Base-by-base conservation (phyloP, 2,888 invertebrate species). In the Philaethria dido region DNA sequence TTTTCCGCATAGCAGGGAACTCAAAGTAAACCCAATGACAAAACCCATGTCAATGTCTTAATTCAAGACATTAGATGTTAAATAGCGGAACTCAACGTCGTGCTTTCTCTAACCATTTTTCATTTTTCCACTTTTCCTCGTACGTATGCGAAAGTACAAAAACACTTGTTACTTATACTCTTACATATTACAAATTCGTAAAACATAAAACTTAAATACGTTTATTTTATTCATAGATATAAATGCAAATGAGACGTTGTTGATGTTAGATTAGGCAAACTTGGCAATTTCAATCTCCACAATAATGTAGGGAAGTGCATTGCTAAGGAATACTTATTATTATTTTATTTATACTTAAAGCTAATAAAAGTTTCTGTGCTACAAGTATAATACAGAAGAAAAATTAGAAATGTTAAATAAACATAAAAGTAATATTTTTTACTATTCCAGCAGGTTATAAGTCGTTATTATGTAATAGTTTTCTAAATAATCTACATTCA, bases 251-350 rank as follows among this genome's bases (percentile, higher is more conserved):
- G 9, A 47, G 18, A 45, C 47, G 3, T 29, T 60, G 33, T 14
- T 20, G 60, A 60, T 60, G 47, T 20, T 3, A 16, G 60, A 47
- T 60, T 20, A 60, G 8, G 29, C 13, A 18, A 18, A 60, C 29
- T 60, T 60, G 60, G 29, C 45, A 45, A 59, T 44, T 60, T 60
- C 13, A 2, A 45, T 33, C 20, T 47, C 2, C 25, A 60, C 45
- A 16, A 47, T 8, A 60, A 60, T 20, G 13, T 47, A 60, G 14
- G 44, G 29, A 8, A 47, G 29, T 29, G 18, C 13, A 14, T 29
- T 18, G 33, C 45, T 18, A 14, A 45, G 44, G 13, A 25, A 29
- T 2, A n/a, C n/a, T n/a, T n/a, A 47, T 45, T n/a, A 33, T 14
- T 18, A n/a, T 50, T 42, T 16, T 59, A 25, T 42, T 14, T 16